Percentiles rank a stretch among this genome's conserved stretches.
phyloP scores from a whole-genome alignment of 2,113 vertebrate genomes.

The Drymodes brunneopygia region DNA sequence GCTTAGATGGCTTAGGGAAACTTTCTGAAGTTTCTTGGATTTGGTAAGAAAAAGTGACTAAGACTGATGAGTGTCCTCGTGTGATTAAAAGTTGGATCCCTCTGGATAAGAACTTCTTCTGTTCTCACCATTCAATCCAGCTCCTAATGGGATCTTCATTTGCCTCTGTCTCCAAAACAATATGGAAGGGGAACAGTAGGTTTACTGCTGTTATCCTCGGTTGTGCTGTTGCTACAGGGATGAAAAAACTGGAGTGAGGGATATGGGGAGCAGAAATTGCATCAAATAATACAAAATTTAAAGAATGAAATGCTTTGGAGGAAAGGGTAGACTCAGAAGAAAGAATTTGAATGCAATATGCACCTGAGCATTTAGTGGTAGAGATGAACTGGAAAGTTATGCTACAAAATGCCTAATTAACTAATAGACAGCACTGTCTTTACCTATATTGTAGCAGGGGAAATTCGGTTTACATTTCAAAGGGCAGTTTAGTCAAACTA shows the following conservation, averaged over 20 bases:
- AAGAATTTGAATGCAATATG: background rate
- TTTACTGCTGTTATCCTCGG: background rate
- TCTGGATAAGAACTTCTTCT: background rate
- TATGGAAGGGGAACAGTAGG: rapidly evolving
- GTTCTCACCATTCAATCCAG: background rate
- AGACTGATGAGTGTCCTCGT: background rate
- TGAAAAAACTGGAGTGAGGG: background rate
- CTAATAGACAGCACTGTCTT: background rate
- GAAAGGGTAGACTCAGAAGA: too few relatives aligned
- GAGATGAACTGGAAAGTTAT: background rate
- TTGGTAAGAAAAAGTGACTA: background rate
- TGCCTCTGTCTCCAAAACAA: background rate
- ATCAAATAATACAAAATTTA: background rate
- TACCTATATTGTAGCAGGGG: background rate
- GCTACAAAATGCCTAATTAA: background rate
- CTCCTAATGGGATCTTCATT: background rate
- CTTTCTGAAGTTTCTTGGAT: background rate
- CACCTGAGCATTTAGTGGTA: background rate
- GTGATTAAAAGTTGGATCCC: background rate
- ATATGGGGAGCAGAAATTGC: background rate
- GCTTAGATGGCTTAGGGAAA: background rate
- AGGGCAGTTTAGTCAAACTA: background rate
- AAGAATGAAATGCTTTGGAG: background rate
- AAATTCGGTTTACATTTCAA: background rate
- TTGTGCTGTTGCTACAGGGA: background rate